Percentiles rank a stretch among this genome's conserved stretches.
phyloP scores from a whole-genome alignment of 2,797 vertebrate genomes.

The Sebastiscus tertius region DNA sequence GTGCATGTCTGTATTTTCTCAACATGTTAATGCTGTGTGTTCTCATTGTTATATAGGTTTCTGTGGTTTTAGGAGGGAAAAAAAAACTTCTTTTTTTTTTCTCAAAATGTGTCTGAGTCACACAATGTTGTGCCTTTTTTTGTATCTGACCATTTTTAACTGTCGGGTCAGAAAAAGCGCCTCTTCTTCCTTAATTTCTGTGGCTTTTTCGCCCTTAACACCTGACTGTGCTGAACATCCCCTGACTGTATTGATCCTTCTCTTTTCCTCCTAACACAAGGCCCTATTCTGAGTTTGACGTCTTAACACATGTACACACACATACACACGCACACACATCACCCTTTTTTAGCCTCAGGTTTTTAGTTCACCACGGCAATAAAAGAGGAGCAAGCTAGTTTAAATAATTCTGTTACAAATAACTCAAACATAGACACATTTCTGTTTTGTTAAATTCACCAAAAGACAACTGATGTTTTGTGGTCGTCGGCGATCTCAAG shows the following conservation, averaged over 20 bases:
- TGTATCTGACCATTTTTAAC: slow-evolving; percentile 38
- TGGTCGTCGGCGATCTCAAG: slow-evolving; percentile 17
- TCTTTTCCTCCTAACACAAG: slow-evolving; percentile 63
- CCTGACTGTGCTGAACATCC: slow-evolving; percentile 57
- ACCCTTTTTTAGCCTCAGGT: neutral
- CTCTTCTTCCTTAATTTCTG: slow-evolving; percentile 50
- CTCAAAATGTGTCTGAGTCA: slow-evolving; percentile 38
- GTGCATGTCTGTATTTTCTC: neutral
- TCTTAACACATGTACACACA: slow-evolving; percentile 18
- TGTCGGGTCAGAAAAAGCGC: slow-evolving; percentile 21
- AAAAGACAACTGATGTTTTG: neutral
- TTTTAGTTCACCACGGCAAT: neutral
- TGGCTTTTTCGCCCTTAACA: slow-evolving; percentile 69
- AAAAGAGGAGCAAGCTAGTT: slow-evolving; percentile 7
- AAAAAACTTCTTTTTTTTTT: slow-evolving; percentile 14
- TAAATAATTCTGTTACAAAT: neutral
- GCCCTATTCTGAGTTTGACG: slow-evolving; percentile 81
- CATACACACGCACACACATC: neutral
- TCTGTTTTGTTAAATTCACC: slow-evolving; percentile 3
- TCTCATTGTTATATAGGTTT: neutral
- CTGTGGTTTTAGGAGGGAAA: neutral
- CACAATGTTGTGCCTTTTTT: slow-evolving; percentile 21
- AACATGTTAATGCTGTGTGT: neutral
- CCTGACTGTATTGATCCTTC: slow-evolving; percentile 52
- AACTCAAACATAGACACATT: neutral